Base-by-base conservation (phyloP, 2,888 invertebrate species). In the Sinopyrophorus schimmeli region DNA sequence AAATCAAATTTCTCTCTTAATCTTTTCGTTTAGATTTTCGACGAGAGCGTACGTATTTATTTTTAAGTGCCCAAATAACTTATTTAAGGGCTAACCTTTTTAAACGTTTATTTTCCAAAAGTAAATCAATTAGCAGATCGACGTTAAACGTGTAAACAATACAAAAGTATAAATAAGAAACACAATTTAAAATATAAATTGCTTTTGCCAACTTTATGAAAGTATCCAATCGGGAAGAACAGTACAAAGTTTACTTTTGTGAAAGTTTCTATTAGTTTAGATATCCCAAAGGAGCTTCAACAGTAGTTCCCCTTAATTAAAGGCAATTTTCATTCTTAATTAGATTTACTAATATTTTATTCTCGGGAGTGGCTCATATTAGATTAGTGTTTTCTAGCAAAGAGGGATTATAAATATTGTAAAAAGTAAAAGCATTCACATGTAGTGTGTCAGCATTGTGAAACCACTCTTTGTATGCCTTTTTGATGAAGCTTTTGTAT, bases 371-470 rank as follows among this genome's bases (percentile, higher is more conserved):
- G 7, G 11, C 18, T 3, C 11, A 10, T 9, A 20, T 20, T 17
- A 20, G 11, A 10, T 11, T 6, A 6, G n/a, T 34, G n/a, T n/a
- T n/a, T n/a, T n/a, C n/a, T n/a, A 20, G 9, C 9, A 37, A 37
- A 24, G 24, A 37, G 21, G n/a, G 16, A 9, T 12, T 24, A 23
- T 37, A 37, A 37, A 37, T 37, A 37, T 10, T 16, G 18, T 18
- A 27, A 24, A 27, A 39, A 7, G 28, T 39, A 39, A 39, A 39
- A 39, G 39, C 39, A 18, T 39, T 39, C 23, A 28, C 39, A n/a
- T 39, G 39, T 39, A 18, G 17, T n/a, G 23, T 12, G 27, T 27
- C 27, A 39, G 20, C 10, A 37, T 16, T 9, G 18, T 20, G 9
- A 20, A 32, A 3, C 12, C 14, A n/a, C 28, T 15, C 14, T n/a